Conservation (phyloP, 2,113 vertebrate species). For the Cynoglossus semilaevis region DNA sequence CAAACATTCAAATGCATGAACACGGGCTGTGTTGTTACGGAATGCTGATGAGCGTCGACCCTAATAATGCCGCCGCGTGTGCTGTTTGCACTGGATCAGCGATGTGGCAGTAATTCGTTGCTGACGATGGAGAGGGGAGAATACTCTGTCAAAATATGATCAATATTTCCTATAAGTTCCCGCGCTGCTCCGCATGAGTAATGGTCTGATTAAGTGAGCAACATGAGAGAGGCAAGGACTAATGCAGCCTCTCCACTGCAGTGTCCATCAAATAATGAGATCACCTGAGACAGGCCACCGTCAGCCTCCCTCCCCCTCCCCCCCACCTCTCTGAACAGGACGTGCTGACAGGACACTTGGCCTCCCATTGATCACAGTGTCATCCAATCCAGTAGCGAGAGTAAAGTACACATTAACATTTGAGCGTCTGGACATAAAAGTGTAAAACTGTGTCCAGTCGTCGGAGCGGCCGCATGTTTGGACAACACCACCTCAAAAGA, state of each 20-base stretch:
- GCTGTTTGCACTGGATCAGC: conserved; percentile 24
- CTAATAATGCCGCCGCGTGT: conserved; percentile 33
- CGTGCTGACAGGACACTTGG: conserved; percentile 70
- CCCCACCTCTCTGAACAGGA: conserved; percentile 41
- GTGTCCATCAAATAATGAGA: conserved; percentile 75
- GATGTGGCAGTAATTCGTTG: conserved; percentile 29
- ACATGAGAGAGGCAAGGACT: conserved; percentile 40
- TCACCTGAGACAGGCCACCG: conserved; percentile 63
- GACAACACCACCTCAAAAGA: conserved; percentile 45
- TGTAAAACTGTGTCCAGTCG: conserved; percentile 10
- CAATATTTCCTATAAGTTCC: conserved; percentile 70
- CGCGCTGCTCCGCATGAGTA: conserved; percentile 59
- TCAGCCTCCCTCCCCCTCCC: conserved; percentile 14
- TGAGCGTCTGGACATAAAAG: conserved; percentile 5
- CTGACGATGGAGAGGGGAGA: conserved; percentile 65
- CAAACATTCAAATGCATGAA: conserved; percentile 65
- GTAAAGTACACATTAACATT: conserved; percentile 9
- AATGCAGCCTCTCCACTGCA: conserved; percentile 47
- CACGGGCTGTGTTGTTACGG: conserved; percentile 54
- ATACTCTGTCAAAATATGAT: conserved; percentile 71
- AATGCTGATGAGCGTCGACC: conserved; percentile 63
- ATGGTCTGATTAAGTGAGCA: conserved; percentile 59
- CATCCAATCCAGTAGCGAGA: conserved; percentile 50
- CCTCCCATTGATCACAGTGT: conserved; percentile 68
- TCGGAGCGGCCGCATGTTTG: conserved; percentile 38